phyloP scores from a whole-genome alignment of 2,888 invertebrate genomes.

The Leistus spinibarbis region DNA sequence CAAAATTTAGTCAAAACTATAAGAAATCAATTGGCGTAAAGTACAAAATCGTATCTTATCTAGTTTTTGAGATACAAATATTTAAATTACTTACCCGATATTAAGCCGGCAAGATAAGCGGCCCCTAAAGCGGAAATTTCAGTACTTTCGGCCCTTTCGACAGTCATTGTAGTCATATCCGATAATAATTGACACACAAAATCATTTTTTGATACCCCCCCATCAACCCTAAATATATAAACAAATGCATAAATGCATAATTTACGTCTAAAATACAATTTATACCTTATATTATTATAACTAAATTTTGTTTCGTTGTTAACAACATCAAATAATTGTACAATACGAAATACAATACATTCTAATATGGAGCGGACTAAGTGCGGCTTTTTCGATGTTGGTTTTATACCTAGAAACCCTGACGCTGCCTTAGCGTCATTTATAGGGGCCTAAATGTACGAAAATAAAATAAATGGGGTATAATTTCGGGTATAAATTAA shows the following conservation, averaged over 20 bases:
- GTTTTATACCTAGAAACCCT: constrained; percentile 79
- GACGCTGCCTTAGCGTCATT: constrained; percentile 85
- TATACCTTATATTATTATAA: constrained; percentile 67
- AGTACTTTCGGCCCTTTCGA: constrained; percentile 74
- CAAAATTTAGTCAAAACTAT: not conserved
- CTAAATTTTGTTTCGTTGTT: constrained; percentile 69
- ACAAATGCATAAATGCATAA: not conserved
- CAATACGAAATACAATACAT: constrained; percentile 81
- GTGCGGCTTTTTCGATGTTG: constrained; percentile 78
- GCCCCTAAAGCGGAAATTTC: constrained; percentile 89
- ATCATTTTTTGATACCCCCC: constrained; percentile 94
- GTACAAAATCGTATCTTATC: too few species aligned
- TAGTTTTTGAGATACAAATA: too few species aligned
- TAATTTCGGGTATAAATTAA: not conserved
- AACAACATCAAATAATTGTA: constrained; percentile 78
- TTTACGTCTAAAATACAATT: constrained; percentile 2
- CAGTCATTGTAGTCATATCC: constrained; percentile 75
- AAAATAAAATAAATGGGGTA: not conserved
- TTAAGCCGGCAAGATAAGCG: constrained; percentile 83
- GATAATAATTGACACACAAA: constrained; percentile 89
- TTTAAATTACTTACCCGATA: constrained; percentile 63
- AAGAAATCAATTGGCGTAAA: constrained; percentile 13
- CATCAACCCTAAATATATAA: constrained; percentile 79
- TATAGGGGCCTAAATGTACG: constrained; percentile 75
- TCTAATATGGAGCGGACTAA: constrained; percentile 84